Percentiles rank a stretch among this genome's conserved stretches.
Evolutionary conservation across 2,113 vertebrate species (phyloP).

Genomic region (Excalfactoria chinensis): DNA sequence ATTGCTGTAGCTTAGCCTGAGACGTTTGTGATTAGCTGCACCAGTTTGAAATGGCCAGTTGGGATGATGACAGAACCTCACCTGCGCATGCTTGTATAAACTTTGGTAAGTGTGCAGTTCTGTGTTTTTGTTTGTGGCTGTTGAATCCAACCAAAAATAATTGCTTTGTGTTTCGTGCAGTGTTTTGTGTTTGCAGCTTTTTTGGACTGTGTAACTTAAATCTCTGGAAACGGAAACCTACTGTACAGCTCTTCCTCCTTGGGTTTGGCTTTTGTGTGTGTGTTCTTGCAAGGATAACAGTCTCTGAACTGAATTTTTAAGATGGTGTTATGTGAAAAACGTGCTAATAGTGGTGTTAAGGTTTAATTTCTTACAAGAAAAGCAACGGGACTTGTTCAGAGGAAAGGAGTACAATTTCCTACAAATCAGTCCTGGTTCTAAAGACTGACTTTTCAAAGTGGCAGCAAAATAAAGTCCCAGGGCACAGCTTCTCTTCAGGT

Average conservation of each 20-base stretch:
- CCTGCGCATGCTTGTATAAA: conserved; percentile 79
- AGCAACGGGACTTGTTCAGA: fast-evolving
- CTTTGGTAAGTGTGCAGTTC: conserved; percentile 87
- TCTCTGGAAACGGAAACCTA: background rate
- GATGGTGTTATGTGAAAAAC: background rate
- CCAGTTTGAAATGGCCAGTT: conserved; percentile 90
- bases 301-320: background rate
- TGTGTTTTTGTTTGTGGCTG: conserved; percentile 60
- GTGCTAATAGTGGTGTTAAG: background rate
- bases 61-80: conserved; percentile 75
- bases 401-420: background rate
- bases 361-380: background rate
- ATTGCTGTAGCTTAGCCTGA: conserved; percentile 90
- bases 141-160: background rate
- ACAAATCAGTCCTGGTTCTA: background rate
- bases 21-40: conserved; percentile 86
- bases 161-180: background rate
- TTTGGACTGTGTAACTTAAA: background rate
- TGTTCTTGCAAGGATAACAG: background rate
- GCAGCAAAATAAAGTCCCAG: background rate
- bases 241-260: background rate
- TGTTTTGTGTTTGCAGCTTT: background rate
- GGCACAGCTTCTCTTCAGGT: background rate
- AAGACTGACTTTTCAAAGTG: background rate
- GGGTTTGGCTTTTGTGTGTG: background rate